Base-by-base conservation (phyloP, 1,140 invertebrate species). In the Plectrocnemia conspersa region DNA sequence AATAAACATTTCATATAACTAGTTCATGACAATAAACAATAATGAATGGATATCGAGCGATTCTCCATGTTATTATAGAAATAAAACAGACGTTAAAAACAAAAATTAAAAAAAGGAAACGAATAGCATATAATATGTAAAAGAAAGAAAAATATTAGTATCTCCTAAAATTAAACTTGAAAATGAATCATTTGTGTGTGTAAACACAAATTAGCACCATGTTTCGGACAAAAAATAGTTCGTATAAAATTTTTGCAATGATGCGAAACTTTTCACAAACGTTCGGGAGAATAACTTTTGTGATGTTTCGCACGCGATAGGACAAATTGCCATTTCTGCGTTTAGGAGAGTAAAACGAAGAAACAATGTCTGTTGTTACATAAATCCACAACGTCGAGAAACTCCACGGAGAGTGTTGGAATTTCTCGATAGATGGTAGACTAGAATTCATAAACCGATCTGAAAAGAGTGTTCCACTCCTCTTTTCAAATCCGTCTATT, bases 161-260 rank as follows among this genome's bases (percentile, higher is more conserved):
- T 24, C 18, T 36, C 45, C 46, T 56, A 44, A 41, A 21, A 27
- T 41, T 52, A 52, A 54, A 56, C 41, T 60, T 36, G 50, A 53
- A 38, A 41, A 42, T 42, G 32, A 49, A 38, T 42, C 36, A 56
- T 49, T 56, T 32, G 46, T 56, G 54, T 56, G 38, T 36, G 16
- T 4, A 5, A 44, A 61, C 59, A 61, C 59, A 61, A 61, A 57
- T 57, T 61, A 61, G 59, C 59, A 61, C 59, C 59, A 61, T 57
- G 42, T 61, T 57, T 56, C 59, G 50, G 59, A 61, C 54, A 61
- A n/a, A n/a, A n/a, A n/a, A n/a, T n/a, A n/a, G n/a, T n/a, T n/a
- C n/a, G n/a, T n/a, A n/a, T n/a, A n/a, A n/a, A n/a, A n/a, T n/a
- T n/a, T n/a, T n/a, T n/a, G n/a, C n/a, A n/a, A n/a, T n/a, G n/a